Evolutionary conservation across 1,140 invertebrate genomes (phyloP), one percentile per base, ranked within the genome.

Genomic region (Drosophila tropicalis): DNA sequence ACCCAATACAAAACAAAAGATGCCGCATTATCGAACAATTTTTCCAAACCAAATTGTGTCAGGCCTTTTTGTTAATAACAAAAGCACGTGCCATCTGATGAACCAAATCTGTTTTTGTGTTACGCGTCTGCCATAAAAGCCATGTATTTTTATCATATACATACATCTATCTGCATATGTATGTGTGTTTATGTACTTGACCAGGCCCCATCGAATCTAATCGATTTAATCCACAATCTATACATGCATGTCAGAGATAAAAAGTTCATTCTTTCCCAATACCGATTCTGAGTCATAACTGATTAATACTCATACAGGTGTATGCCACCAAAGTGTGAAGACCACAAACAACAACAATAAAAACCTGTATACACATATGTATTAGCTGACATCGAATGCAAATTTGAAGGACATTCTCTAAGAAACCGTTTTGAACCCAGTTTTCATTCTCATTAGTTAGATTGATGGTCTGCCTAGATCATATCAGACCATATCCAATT

Each of bases 41-140:
- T 51, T 51, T 22, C 13, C 17, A 51, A 22, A 9, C 12, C 9
- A 5, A 51, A 22, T 51, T 51, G 44, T 51, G 44, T 51, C 44
- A 51, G 44, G 9, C 17, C 9, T 5, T n/a, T n/a, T n/a, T n/a
- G n/a, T n/a, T n/a, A n/a, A 19, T 29, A 29, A 29, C 44, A 47
- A 17, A 47, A 47, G 44, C 44, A 47, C 44, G 44, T 47, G 44
- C 44, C 44, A 47, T 47, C 44, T 47, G 44, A 47, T 47, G 44
- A 47, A 47, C 44, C 17, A 47, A 47, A 47, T 47, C 15, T 19
- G 44, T 17, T 47, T 2, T 9, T 47, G 12, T 47, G 15, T 29
- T 29, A 5, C 29, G 29, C 29, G 29, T 3, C 5, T 29, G 44
- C 44, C 44, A 47, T 47, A 19, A 47, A 47, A 47, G 1, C 3